Evolutionary conservation across 2,888 invertebrate genomes (phyloP).

Genomic region (Psococerastis gibbosa): DNA sequence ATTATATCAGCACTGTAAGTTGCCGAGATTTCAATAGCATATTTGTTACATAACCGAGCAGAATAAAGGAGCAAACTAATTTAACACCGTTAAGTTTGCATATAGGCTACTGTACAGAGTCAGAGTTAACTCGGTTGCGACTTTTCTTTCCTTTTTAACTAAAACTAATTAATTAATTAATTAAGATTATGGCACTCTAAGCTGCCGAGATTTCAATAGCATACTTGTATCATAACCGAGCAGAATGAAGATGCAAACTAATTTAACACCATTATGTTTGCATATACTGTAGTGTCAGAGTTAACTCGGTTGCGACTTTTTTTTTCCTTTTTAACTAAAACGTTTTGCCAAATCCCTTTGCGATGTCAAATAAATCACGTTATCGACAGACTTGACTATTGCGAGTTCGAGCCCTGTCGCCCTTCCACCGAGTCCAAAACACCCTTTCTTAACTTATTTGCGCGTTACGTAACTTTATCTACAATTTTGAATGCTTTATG

Average conservation of each 20-base stretch:
- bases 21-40: too few species aligned
- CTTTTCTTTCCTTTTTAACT: slow-evolving; percentile 1
- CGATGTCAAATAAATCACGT: background rate
- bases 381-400: background rate
- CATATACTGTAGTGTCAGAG: background rate
- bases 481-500: background rate
- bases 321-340: slow-evolving; percentile 1
- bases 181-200: too few species aligned
- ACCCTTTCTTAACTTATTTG: background rate
- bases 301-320: background rate
- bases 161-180: too few species aligned
- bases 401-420: background rate
- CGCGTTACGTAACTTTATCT: background rate
- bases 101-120: background rate
- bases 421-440: background rate
- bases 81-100: too few species aligned
- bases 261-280: too few species aligned
- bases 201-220: too few species aligned
- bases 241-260: too few species aligned
- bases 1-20: too few species aligned
- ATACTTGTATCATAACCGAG: too few species aligned
- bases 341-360: background rate
- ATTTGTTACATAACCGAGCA: too few species aligned
- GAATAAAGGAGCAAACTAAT: too few species aligned
- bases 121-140: background rate